Evolutionary conservation across 2,797 vertebrate species (phyloP).

Genomic region (Notolepis coatsorum): DNA sequence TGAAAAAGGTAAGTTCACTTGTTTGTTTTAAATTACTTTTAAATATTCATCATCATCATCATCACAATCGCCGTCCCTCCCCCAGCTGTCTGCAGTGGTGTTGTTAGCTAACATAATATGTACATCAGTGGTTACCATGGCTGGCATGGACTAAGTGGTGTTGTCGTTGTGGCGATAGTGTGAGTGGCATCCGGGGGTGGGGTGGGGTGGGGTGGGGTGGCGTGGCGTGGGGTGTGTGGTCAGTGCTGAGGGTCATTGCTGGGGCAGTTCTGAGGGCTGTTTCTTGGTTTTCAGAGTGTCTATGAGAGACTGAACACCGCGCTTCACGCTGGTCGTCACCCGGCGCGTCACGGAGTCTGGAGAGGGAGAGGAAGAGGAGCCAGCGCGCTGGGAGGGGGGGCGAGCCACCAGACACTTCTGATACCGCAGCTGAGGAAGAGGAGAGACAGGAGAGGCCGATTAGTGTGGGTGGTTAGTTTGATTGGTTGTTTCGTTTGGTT

Average conservation of each 20-base stretch:
- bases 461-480: too few relatives aligned
- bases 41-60: conserved; percentile 22
- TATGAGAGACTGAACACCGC: conserved; percentile 96
- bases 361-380: conserved; percentile 86
- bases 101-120: conserved; percentile 71
- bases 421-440: conserved; percentile 88
- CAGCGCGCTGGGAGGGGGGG: conserved; percentile 90
- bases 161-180: conserved; percentile 57
- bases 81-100: conserved; percentile 42
- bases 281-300: conserved; percentile 99
- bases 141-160: conserved; percentile 57
- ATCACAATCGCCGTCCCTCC: conserved; percentile 21
- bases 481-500: too few relatives aligned
- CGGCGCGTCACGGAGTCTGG: conserved; percentile 93
- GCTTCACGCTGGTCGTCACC: conserved; percentile 97
- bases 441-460: neutral
- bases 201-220: neutral
- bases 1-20: conserved; percentile 21
- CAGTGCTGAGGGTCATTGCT: conserved; percentile 72
- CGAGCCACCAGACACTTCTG: conserved; percentile 99
- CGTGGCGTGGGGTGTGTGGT: conserved; percentile 43
- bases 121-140: conserved; percentile 71
- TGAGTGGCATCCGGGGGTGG: conserved; percentile 55
- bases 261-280: conserved; percentile 89
- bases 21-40: too few relatives aligned